Evolutionary conservation across 2,797 vertebrate genomes (phyloP).

Genomic region (Myotis planiceps): DNA sequence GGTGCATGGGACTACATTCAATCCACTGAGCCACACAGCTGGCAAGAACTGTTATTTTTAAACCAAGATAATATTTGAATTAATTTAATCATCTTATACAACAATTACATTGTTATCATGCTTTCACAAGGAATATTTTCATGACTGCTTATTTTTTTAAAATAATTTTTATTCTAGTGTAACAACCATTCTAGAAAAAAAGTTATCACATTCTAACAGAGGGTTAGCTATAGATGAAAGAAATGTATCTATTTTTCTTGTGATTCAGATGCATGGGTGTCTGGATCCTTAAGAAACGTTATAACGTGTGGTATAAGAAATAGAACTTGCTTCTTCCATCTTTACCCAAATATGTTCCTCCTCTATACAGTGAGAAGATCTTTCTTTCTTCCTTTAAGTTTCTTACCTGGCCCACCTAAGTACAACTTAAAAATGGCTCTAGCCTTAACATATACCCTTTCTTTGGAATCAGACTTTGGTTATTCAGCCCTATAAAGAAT

Average conservation of each 20-base stretch:
- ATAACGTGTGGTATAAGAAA: not conserved
- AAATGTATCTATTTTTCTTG: not conserved
- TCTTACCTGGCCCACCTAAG: not conserved
- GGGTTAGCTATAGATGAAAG: not conserved
- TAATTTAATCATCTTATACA: not conserved
- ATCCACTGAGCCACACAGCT: no score
- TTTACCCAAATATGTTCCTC: not conserved
- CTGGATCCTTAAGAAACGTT: not conserved
- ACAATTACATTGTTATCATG: not conserved
- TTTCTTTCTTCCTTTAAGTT: not conserved
- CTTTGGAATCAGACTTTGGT: not conserved
- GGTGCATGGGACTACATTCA: no score
- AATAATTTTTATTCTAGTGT: not conserved
- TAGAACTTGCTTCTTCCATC: not conserved
- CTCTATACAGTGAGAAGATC: not conserved
- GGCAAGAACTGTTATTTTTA: not conserved
- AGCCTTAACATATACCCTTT: not conserved
- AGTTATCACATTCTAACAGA: not conserved
- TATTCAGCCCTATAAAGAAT: not conserved
- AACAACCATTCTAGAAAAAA: not conserved
- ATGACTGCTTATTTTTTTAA: not conserved
- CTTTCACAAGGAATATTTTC: not conserved
- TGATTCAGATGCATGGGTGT: not conserved
- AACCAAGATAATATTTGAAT: slow-evolving; percentile 16
- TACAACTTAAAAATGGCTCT: not conserved